These are phyloP conservation scores for Melolontha melolontha DNA, from an alignment of 2,888 invertebrate genomes.

Conservation along the genomic window DNA sequence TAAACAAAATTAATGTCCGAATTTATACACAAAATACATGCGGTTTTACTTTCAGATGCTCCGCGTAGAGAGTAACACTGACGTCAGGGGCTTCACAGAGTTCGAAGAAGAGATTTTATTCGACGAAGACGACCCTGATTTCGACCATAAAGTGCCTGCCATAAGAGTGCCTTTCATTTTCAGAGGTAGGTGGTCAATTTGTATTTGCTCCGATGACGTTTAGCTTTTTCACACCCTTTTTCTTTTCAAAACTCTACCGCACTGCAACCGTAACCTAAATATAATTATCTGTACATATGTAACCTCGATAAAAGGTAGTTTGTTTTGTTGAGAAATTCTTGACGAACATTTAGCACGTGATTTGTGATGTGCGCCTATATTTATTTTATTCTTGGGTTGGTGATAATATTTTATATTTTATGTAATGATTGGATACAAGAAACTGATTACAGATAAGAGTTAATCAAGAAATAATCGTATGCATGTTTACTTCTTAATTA, in stretches of 20 bases:
- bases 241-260: neutral
- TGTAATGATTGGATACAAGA: too few relatives aligned
- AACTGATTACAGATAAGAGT: too few relatives aligned
- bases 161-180: slow-evolving; percentile 52
- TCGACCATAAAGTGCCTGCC: slow-evolving; percentile 52
- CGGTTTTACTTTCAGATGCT: slow-evolving; percentile 53
- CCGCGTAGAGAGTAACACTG: slow-evolving; percentile 58
- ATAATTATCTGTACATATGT: neutral
- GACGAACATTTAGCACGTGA: neutral
- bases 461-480: too few relatives aligned
- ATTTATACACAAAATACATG: too few relatives aligned
- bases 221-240: too few relatives aligned
- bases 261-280: neutral
- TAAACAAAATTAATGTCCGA: too few relatives aligned
- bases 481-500: too few relatives aligned
- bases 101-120: slow-evolving; percentile 63
- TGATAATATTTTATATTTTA: too few relatives aligned
- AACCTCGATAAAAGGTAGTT: neutral
- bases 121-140: slow-evolving; percentile 64
- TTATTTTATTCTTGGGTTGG: too few relatives aligned
- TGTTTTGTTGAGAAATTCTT: neutral
- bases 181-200: slow-evolving; percentile 49
- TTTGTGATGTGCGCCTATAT: neutral
- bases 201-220: neutral
- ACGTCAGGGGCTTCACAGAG: slow-evolving; percentile 60